Conservation (phyloP, 2,113 vertebrate genomes). For the Amphilophus citrinellus region DNA sequence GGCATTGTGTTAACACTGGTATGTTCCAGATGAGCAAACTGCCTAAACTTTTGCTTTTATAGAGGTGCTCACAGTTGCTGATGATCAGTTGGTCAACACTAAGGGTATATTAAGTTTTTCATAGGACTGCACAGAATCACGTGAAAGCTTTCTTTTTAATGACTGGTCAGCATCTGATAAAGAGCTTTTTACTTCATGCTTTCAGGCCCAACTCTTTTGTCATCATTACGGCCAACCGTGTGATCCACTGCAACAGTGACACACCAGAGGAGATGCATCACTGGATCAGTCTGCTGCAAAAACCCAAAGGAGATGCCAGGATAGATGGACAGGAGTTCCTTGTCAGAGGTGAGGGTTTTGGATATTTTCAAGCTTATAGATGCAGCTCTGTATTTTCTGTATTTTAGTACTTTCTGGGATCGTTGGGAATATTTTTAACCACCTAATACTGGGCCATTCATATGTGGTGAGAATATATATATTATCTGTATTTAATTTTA, state of each 20-base stretch:
- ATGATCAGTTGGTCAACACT: neutral
- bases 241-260: conserved; percentile 94
- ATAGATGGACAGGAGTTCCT: conserved; percentile 92
- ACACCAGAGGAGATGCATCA: conserved; percentile 95
- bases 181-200: neutral
- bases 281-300: conserved; percentile 95
- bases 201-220: conserved; percentile 94
- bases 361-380: neutral
- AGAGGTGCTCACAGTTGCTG: neutral
- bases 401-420: neutral
- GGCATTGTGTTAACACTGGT: neutral
- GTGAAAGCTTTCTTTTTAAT: no score
- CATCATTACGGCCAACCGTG: conserved; percentile 93
- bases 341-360: conserved; percentile 83
- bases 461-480: neutral
- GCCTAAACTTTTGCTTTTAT: neutral
- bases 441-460: neutral
- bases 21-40: neutral
- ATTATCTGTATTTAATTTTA: neutral
- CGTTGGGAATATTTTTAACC: neutral
- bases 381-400: neutral
- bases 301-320: conserved; percentile 90
- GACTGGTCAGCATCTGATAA: no score
- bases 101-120: no score
- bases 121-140: no score